Evolutionary conservation across 1,140 invertebrate species (phyloP), one percentile per base, ranked within the genome.

Genomic region (Drosophila watanabei): DNA sequence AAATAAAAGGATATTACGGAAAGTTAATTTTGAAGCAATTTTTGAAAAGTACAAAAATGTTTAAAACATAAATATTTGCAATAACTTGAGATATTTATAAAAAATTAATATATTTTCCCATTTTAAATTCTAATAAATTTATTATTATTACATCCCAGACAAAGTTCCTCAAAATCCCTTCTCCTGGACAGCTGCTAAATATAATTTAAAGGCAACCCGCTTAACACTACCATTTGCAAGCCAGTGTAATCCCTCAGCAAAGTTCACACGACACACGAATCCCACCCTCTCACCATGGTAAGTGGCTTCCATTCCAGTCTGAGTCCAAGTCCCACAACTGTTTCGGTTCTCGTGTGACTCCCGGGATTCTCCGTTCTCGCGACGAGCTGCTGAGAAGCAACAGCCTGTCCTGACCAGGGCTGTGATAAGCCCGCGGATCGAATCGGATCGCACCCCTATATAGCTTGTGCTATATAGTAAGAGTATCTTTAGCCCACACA

Each of bases 311-410:
- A 52, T 46, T 43, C 32, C 78, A 70, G 54, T 64, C 32, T 51
- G 64, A 60, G 30, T 66, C 35, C 28, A 75, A 70, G 54, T 64
- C 46, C 43, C 82, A 65, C 62, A 89, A 82, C 79, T 89, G 85
- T 51, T 48, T 49, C 52, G 56, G 79, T 89, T 89, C 85, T 89
- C 85, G 85, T 89, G 85, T 89, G 85, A 89, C 88, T 85, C 71
- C 79, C 61, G 18, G 18, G 33, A 30, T 43, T 57, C 63, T 52
- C 62, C 18, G 52, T 71, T 68, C 68, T 45, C 63, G 61, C 68
- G 49, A 39, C 10, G 62, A 35, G 30, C 70, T 82, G 76, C 70
- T 87, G 76, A 60, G 85, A 87, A 87, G 80, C 82, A 62, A 69
- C 77, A 69, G 82, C 51, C 39, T 60, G 64, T 59, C 33, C 33